Evolutionary conservation across 2,113 vertebrate species (phyloP), one percentile per base, ranked within the genome.

Genomic region (Rousettus leschenaultii): DNA sequence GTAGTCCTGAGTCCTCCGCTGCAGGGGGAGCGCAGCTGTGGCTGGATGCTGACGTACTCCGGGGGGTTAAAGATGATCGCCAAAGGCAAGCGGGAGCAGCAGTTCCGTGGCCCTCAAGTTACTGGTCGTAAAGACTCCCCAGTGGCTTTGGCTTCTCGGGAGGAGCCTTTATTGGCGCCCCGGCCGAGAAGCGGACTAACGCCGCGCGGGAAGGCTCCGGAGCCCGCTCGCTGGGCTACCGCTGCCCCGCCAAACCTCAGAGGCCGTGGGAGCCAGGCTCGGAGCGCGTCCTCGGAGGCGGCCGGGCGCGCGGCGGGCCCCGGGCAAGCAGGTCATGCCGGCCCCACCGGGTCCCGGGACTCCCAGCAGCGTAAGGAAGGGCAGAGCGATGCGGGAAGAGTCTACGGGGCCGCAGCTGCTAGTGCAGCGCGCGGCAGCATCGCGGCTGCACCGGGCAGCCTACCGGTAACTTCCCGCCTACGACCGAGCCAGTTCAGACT

Each of bases 221-320:
- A 91, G 91, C 86, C 26, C 48, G 55, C 35, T 82, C 15, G 75
- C 77, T 71, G 59, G 35, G 83, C 94, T 51, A 82, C 94, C 86
- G 94, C 96, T 88, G 96, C 95, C 65, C 96, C 48, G 94, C 95
- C 90, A 92, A 97, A 88, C 96, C 95, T 87, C 92, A 6, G 82
- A 82, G 96, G 97, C 96, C 91, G 97, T 96, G 95, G 96, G 97
- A 96, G 95, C 92, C 87, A 48, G 95, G 91, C 95, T 95, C 65
- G 33, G 97, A 48, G 94, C 93, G 83, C 83, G 94, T 86, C 93
- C 96, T 94, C 86, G 57, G 91, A 91, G 95, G 88, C 86, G 2
- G 95, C 96, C 74, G 74, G 66, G 94, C 86, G 93, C 94, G 71
- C 95, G 66, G 85, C 92, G 89, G 94, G 91, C 48, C 86, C 93